A percentile compares a stretch with the other conserved stretches of the same genome.
Conservation (phyloP, 2,113 vertebrate species). For the Notarius quadriscutis region DNA sequence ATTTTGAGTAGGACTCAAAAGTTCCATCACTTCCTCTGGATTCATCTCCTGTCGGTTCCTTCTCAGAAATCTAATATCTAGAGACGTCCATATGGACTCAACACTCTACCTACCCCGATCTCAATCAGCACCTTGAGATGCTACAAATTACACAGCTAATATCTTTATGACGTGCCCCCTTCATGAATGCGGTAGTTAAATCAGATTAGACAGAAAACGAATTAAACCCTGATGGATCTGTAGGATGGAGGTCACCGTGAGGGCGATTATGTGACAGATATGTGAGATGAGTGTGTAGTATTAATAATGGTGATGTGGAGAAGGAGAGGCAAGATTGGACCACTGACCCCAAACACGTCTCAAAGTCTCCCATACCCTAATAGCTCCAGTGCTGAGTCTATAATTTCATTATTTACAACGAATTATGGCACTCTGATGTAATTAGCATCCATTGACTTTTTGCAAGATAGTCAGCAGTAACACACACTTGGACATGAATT, state of each 20-base stretch:
- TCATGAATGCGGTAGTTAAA: constrained; percentile 28
- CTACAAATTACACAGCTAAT: neutral
- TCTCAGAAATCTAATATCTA: neutral
- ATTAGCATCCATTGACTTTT: neutral
- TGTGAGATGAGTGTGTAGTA: constrained; percentile 27
- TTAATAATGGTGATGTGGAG: constrained; percentile 13
- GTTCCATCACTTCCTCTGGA: neutral
- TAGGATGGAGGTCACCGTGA: constrained; percentile 23
- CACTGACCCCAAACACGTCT: constrained; percentile 38
- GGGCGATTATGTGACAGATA: constrained; percentile 37
- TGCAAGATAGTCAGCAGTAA: neutral
- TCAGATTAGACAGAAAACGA: constrained; percentile 47
- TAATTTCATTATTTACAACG: neutral
- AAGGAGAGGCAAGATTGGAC: constrained; percentile 32
- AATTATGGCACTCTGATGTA: neutral
- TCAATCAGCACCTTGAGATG: neutral
- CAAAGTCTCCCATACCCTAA: constrained; percentile 13
- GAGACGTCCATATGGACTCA: neutral
- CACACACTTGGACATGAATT: neutral
- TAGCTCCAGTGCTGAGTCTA: neutral
- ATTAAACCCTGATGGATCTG: constrained; percentile 35
- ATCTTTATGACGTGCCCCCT: neutral
- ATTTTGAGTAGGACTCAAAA: neutral
- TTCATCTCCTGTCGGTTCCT: neutral
- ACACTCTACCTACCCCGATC: neutral